phyloP scores from a whole-genome alignment of 2,888 invertebrate genomes.

The Scrobipalpa costella region DNA sequence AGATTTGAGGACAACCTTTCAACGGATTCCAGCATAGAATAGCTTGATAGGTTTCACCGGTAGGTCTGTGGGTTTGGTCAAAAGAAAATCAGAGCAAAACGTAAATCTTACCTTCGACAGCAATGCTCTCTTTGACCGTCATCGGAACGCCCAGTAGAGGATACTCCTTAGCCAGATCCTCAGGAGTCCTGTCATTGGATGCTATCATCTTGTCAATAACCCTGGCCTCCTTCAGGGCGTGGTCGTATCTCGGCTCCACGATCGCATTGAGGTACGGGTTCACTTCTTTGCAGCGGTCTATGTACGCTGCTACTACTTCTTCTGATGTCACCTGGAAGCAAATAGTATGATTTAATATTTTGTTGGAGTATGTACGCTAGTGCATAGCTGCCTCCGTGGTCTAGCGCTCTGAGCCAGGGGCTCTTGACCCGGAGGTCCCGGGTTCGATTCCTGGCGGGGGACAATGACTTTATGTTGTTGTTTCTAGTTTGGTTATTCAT shows the following conservation, averaged over 20 bases:
- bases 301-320: conserved; percentile 86
- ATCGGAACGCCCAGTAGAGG: conserved; percentile 92
- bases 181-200: conserved; percentile 76
- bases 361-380: not conserved
- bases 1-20: too few species aligned
- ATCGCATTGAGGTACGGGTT: conserved; percentile 90
- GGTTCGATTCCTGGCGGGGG: too few species aligned
- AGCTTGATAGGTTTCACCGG: too few species aligned
- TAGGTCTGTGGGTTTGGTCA: not conserved
- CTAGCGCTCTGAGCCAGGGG: too few species aligned
- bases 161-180: conserved; percentile 83
- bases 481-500: too few species aligned
- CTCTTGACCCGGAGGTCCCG: too few species aligned
- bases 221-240: conserved; percentile 88
- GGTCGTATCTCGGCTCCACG: conserved; percentile 88
- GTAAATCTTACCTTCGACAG: conserved; percentile 83
- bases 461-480: too few species aligned
- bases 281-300: conserved; percentile 88
- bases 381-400: too few species aligned
- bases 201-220: conserved; percentile 85
- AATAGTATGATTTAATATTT: not conserved
- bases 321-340: conserved; percentile 84
- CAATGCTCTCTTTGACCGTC: conserved; percentile 91
- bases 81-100: not conserved
- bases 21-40: too few species aligned